These are phyloP conservation scores for Myiagra hebetior DNA, from an alignment of 2,113 vertebrate species.

Conservation along the genomic window DNA sequence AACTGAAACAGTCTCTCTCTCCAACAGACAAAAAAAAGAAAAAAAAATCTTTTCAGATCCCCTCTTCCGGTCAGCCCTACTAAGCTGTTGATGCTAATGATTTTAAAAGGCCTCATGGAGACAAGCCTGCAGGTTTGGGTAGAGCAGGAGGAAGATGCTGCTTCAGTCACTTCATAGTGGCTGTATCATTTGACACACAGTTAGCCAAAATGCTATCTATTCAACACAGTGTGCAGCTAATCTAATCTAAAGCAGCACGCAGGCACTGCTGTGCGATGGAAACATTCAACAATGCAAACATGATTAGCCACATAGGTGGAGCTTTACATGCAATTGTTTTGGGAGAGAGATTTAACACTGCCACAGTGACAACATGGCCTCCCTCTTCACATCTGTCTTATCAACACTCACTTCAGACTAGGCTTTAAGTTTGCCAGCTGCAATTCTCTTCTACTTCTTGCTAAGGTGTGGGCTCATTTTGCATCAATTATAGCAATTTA, in stretches of 20 bases:
- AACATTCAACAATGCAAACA: constrained; percentile 52
- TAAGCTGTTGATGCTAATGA: not conserved
- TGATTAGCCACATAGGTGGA: constrained; percentile 64
- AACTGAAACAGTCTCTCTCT: not conserved
- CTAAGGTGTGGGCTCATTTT: not conserved
- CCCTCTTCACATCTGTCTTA: constrained; percentile 25
- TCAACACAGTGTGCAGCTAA: constrained; percentile 67
- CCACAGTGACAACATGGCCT: constrained; percentile 7
- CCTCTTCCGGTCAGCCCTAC: not conserved
- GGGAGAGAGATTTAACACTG: constrained; percentile 13
- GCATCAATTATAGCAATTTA: not conserved
- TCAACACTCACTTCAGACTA: not conserved
- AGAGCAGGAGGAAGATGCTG: not conserved
- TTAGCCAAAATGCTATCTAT: constrained; percentile 55
- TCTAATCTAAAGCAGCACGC: constrained; percentile 55
- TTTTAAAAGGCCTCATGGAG: constrained; percentile 16
- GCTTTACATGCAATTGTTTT: constrained; percentile 48
- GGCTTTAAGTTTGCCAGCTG: not conserved
- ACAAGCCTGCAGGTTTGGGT: not conserved
- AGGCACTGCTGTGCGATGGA: constrained; percentile 49
- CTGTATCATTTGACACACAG: constrained; percentile 52
- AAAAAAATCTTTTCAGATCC: not conserved
- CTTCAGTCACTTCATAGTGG: not conserved
- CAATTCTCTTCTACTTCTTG: not conserved
- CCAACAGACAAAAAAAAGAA: not conserved